Percentiles rank a stretch among this genome's conserved stretches.
Evolutionary conservation across 2,888 invertebrate genomes (phyloP).

Genomic region (Hemicrepidius hirtus): DNA sequence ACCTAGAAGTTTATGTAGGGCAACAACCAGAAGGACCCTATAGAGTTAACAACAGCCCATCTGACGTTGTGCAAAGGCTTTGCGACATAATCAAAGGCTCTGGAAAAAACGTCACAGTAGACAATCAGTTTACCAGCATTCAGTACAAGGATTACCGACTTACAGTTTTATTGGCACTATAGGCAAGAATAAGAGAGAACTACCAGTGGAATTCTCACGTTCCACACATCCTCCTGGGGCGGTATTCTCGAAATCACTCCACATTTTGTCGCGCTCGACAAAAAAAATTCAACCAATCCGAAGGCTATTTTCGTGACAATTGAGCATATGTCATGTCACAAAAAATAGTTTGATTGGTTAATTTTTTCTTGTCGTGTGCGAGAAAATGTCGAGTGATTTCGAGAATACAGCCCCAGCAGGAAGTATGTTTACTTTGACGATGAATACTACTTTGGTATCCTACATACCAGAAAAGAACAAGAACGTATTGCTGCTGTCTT

Average conservation of each 20-base stretch:
- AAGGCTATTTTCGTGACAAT: no score
- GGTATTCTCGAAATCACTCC: no score
- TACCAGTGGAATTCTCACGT: neutral
- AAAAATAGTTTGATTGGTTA: no score
- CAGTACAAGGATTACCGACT: neutral
- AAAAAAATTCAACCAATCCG: no score
- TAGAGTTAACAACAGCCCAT: neutral
- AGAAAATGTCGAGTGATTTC: no score
- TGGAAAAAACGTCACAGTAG: no score
- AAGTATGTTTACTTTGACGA: neutral
- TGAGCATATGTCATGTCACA: no score
- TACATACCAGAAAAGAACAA: neutral
- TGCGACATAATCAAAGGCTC: no score
- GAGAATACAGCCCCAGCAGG: no score
- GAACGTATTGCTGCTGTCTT: neutral
- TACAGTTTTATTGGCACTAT: neutral
- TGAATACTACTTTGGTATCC: neutral
- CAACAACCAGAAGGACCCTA: conserved; percentile 1
- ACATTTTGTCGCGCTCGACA: no score
- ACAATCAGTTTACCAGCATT: neutral
- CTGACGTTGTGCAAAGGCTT: neutral
- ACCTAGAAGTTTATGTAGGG: neutral
- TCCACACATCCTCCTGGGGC: neutral
- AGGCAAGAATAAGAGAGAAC: neutral
- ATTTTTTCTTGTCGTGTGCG: no score